Base-by-base conservation (phyloP, 2,113 vertebrate species). In the Ptilonorhynchus violaceus region DNA sequence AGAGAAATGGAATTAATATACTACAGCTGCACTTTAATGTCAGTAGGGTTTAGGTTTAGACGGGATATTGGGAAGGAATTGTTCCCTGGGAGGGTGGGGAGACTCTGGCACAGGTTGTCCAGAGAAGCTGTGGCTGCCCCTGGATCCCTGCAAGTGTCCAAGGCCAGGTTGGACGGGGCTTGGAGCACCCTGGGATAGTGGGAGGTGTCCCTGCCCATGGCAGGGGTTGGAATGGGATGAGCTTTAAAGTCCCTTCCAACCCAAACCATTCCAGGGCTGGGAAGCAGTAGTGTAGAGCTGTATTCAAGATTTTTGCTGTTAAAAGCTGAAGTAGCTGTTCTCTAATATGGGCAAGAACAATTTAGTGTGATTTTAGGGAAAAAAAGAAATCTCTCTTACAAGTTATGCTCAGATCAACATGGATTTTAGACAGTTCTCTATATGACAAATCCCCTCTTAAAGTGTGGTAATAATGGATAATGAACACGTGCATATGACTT, bases 401-500 rank as follows among this genome's bases (percentile, higher is more conserved):
- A 13, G 17, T 33, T 35, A 5, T 24, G 30, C 41, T 73, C 2
- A 6, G 58, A 27, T 18, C 24, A 42, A 1, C 14, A 5, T 4
- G 24, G 27, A 8, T 44, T 80, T 46, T 11, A 74, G 74, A 4
- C 18, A 63, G 42, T 13, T 46, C 3, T 5, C 17, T 15, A 0
- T 49, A 0, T 33, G 44, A 28, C 35, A 31, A 3, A 4, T 81
- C 9, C 3, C 28, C 5, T 23, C 24, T n/a, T 11, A 27, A 41
- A 67, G 18, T 47, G 31, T 66, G 41, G n/a, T 67, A 23, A 35
- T 35, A 10, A 22, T 7, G 7, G 68, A 22, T 2, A 19, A 27
- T 13, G 28, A 63, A 56, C n/a, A 49, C 1, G 0, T 7, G 15
- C 11, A 0, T 8, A 0, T 52, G 27, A 33, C 19, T 3, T 88